Evolutionary conservation across 64 coral and sea anemone species (phyloP).

Genomic region (Montipora cactus): DNA sequence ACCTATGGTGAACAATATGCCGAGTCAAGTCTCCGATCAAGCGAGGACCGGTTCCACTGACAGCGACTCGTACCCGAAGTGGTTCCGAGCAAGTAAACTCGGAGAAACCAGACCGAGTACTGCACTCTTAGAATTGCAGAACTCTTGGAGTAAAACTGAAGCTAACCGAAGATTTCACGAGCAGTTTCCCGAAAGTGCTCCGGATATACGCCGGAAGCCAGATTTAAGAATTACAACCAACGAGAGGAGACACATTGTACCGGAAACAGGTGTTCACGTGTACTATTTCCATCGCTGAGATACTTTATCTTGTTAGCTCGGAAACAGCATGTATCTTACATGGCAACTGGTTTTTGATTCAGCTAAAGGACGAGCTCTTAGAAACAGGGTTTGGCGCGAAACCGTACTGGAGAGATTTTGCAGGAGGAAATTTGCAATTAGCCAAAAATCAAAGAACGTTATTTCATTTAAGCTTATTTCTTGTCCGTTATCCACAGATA

Average conservation of each 20-base stretch:
- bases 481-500: too few species aligned
- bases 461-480: too few species aligned
- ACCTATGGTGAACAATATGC: constrained; percentile 86
- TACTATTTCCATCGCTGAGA: constrained; percentile 85
- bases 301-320: not conserved
- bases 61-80: constrained; percentile 85
- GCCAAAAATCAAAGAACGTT: too few species aligned
- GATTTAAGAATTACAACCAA: constrained; percentile 96
- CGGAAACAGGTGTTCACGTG: constrained; percentile 90
- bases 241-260: constrained; percentile 91
- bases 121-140: constrained; percentile 72
- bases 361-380: too few species aligned
- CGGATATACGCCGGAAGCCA: constrained; percentile 93
- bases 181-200: constrained; percentile 94
- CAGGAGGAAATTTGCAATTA: too few species aligned
- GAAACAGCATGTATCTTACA: too few species aligned
- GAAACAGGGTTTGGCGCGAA: too few species aligned
- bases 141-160: constrained; percentile 88
- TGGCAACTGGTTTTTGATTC: too few species aligned
- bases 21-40: constrained; percentile 85
- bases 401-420: too few species aligned
- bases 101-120: constrained; percentile 71
- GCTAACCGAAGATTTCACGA: constrained; percentile 88
- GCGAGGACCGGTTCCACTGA: constrained; percentile 82
- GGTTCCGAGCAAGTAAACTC: constrained; percentile 74